Percentiles rank a stretch among this genome's conserved stretches.
Conservation (phyloP, 2,888 invertebrate genomes). For the Eristalinus aeneus region DNA sequence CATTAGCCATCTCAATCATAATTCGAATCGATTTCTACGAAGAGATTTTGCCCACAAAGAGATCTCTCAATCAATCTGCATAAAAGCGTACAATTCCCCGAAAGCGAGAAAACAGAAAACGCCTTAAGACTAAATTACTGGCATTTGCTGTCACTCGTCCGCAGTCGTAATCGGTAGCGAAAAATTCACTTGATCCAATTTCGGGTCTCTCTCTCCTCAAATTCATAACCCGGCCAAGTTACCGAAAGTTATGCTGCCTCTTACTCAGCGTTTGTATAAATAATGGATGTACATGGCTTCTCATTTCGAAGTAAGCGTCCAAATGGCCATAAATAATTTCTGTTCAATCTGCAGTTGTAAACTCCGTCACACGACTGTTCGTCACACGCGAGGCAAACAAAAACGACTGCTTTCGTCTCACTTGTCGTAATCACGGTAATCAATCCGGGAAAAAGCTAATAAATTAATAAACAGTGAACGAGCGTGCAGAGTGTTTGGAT, state of each 20-base stretch:
- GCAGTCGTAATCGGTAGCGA: slow-evolving; percentile 24
- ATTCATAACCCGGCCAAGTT: neutral
- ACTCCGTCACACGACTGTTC: slow-evolving; percentile 3
- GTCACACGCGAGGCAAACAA: neutral
- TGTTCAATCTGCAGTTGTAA: slow-evolving; percentile 18
- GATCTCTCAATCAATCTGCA: neutral
- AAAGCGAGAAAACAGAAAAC: neutral
- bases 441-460: slow-evolving; percentile 26
- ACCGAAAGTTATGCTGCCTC: neutral
- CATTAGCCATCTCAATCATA: neutral
- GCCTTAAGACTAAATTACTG: neutral
- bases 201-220: slow-evolving; percentile 7
- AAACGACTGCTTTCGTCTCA: slow-evolving; percentile 1
- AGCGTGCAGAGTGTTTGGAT: too few relatives aligned
- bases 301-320: slow-evolving; percentile 35
- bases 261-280: neutral
- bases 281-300: neutral
- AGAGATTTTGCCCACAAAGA: neutral
- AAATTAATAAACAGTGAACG: slow-evolving; percentile 33
- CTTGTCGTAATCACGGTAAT: slow-evolving; percentile 36
- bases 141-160: neutral
- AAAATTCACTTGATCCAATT: slow-evolving; percentile 42
- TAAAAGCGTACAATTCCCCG: neutral
- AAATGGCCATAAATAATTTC: slow-evolving; percentile 55
- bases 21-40: slow-evolving; percentile 4